Evolutionary conservation across 1,140 invertebrate genomes (phyloP), one percentile per base, ranked within the genome.

Genomic region (Ceratina calcarata): DNA sequence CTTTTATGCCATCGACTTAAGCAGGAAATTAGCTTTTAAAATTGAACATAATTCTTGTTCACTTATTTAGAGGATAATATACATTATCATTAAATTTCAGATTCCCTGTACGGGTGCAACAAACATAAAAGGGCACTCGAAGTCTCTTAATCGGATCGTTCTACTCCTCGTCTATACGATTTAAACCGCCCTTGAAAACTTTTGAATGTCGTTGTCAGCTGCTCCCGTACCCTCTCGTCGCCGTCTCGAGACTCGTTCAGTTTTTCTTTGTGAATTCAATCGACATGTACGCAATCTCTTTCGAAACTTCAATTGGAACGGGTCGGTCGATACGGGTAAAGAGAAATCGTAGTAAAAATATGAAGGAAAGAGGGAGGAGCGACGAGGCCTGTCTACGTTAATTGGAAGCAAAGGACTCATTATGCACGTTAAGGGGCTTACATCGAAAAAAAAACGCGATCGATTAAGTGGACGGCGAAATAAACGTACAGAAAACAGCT

Each of bases 371-470:
- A 22, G 20, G n/a, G 60, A 4, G 37, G 3, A 20, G 6, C 16
- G 0, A 49, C 18, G 27, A 13, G 22, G 60, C 20, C 16, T 27
- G 27, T 67, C 60, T 45, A 85, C 83, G 73, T 70, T 83, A 78
- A 81, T 83, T 85, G 78, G 77, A 80, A 66, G 72, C 53, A 73
- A 74, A 61, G 45, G 83, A 74, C 65, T 68, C 64, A 78, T 83
- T 73, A 72, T 53, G 53, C 37, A 66, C 69, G 55, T 69, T 83
- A 81, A 85, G 81, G 66, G 83, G 81, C 78, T 83, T 83, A 85
- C 69, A 15, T 62, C 73, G 69, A 45, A 45, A 45, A 45, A 83
- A 49, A 81, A 75, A 75, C 71, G n/a, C 60, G 72, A 83, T 85
- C 81, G 78, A 85, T 85, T 80, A 83, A 85, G 69, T 82, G 72